A percentile compares a stretch with the other conserved stretches of the same genome.
Conservation (phyloP, 2,888 invertebrate species). For the Caenorhabditis angaria region DNA sequence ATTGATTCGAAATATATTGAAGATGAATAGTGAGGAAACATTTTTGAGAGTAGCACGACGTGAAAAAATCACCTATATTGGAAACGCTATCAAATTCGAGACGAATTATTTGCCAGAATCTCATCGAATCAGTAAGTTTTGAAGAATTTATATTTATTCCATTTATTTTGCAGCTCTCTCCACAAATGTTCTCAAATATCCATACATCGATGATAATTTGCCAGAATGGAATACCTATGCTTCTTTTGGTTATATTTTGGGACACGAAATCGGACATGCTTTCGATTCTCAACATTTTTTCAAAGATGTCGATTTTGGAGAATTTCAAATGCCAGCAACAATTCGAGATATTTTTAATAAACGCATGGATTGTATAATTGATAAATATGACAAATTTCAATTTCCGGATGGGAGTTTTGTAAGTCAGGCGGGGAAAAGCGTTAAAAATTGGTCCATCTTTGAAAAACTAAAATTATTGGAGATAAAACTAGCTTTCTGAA, state of each 20-base stretch:
- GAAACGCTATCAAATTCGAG: not conserved
- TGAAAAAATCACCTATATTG: not conserved
- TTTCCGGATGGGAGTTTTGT: not conserved
- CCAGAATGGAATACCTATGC: conserved; percentile 13
- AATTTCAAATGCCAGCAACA: not conserved
- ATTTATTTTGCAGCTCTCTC: not conserved
- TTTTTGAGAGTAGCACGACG: conserved; percentile 6
- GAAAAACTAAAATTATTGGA: too few species aligned
- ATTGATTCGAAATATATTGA: not conserved
- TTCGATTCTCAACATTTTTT: conserved; percentile 13
- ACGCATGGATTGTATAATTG: not conserved
- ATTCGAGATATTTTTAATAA: not conserved
- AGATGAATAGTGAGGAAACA: not conserved
- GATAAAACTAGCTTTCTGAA: too few species aligned
- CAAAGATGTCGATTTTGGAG: too few species aligned
- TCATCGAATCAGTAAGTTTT: not conserved
- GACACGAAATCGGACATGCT: conserved; percentile 27
- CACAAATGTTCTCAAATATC: not conserved
- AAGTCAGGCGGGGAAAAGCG: not conserved
- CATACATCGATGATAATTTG: conserved; percentile 10
- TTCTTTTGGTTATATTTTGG: conserved; percentile 5
- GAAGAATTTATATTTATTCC: not conserved
- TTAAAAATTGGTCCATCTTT: too few species aligned
- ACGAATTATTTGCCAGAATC: not conserved
- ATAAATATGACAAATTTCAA: not conserved